Base-by-base conservation (phyloP, 2,797 vertebrate species). In the Lacerta bilineata region DNA sequence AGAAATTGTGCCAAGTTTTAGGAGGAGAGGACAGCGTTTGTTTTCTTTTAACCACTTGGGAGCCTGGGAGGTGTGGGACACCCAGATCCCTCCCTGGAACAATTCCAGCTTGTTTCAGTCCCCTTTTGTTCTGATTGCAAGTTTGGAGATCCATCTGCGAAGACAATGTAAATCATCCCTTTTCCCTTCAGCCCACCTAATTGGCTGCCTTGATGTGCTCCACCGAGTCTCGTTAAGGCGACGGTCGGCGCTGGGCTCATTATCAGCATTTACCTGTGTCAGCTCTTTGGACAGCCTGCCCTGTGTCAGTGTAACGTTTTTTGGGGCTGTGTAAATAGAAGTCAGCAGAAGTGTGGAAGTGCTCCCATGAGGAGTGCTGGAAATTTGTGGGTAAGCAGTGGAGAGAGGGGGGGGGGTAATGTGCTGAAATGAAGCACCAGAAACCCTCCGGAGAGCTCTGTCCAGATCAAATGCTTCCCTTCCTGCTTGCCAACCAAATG, bases 261-360 rank as follows among this genome's bases (percentile, higher is more conserved):
- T 82, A 83, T 29, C 55, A 68, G 87, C 46, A 69, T 86, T 72
- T 29, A 55, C 27, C 81, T 78, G 61, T 75, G 46, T 64, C 88
- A 68, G 80, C 90, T 74, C 59, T 66, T 71, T 88, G 59, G 11
- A n/a, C 41, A 29, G 3, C 17, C 59, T 11, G 27, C 68, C 88
- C 46, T 69, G 23, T 10, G 10, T 80, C 84, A 75, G 17, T 33
- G n/a, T 68, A 77, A 23, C 5, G 8, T 80, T 91, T 91, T 83
- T 66, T 61, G 61, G 72, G 50, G 20, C 61, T 1, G 1, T 55
- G 66, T 29, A 61, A 1, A 0, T 41, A 50, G 69, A 85, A 85
- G 83, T 75, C 91, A 89, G 83, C 80, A 33, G 72, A 71, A 61
- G 75, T 81, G 27, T 33, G 0, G 10, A 27, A 0, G 0, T 1